Evolutionary conservation across 2,797 vertebrate genomes (phyloP), one percentile per base, ranked within the genome.

Genomic region (Luscinia luscinia): DNA sequence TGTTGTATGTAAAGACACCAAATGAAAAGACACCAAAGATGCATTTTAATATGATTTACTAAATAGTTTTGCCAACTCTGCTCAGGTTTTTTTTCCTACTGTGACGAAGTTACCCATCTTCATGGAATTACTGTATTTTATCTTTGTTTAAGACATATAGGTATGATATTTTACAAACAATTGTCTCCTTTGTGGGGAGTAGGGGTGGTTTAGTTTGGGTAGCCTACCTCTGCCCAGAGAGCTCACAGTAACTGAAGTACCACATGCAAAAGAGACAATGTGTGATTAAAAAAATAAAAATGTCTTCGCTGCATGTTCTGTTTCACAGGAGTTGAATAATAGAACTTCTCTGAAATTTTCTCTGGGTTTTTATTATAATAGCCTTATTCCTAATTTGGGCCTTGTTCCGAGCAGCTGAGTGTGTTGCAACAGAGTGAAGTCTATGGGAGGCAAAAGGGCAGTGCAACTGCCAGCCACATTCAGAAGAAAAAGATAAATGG

Each of bases 401-500:
- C 77, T 30, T 18, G 38, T 62, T 83, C 43, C 0, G 0, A 83
- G 82, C 82, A 83, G 79, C 51, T 2, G 5, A 81, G 40, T 23
- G 51, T 86, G 43, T 19, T 58, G 36, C 69, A 90, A 64, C 30
- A 66, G 76, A 73, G 40, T 84, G 7, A 84, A 94, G 74, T 93
- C 90, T 67, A 75, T 1, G 1, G 85, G 82, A 96, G 87, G 89
- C 32, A 43, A 94, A 94, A 94, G 80, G 91, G 83, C 83, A 93
- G 28, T 38, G 63, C 76, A 62, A 80, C 58, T 94, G 93, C 69
- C 89, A 88, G 85, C 40, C 69, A 43, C 59, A 2, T 89, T 68
- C 46, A 40, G 76, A 89, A 69, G 83, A 73, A 92, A 77, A 76
- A 90, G 83, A 84, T 88, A 94, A 91, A 94, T 93, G 94, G 89